Evolutionary conservation across 2,113 vertebrate species (phyloP), one percentile per base, ranked within the genome.

Genomic region (Tyrannus savana): DNA sequence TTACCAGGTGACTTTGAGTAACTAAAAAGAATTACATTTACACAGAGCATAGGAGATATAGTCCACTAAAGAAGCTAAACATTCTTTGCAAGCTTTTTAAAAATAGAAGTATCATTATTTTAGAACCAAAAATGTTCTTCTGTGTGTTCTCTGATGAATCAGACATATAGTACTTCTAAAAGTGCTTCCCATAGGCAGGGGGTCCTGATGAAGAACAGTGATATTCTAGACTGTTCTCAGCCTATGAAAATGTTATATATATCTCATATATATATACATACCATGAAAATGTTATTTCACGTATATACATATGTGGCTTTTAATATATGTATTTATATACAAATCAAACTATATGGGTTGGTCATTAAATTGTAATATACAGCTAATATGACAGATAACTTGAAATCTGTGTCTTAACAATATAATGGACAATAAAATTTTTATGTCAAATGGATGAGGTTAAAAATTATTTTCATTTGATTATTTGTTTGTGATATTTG

Each of bases 401-500:
- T 91, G 37, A 80, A 89, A 84, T 80, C 27, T 60, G 10, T 18
- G 10, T 22, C 52, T 83, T 59, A 39, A 18, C 8, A 35, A 9
- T 66, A 23, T 49, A 77, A 74, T 9, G 28, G 8, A 18, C 23
- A 84, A 66, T 66, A 46, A 69, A 66, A 67, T 4, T 58, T 82
- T 44, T 52, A 49, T 3, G 5, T 12, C 13, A 74, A 78, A 81
- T 10, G 53, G 37, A 62, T 62, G 49, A 69, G 8, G 28, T 67
- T 84, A 49, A 37, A 89, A 52, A 81, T 42, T 16, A 3, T 0
- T 47, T 89, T 53, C 28, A 7, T 73, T 91, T 87, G 68, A 35
- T 78, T 78, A 82, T 85, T 87, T 72, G 60, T 82, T 66, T 73
- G 27, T 10, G 14, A 47, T 73, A 72, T 76, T 89, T 91, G 18